A percentile compares a stretch with the other conserved stretches of the same genome.
phyloP scores from a whole-genome alignment of 1,140 invertebrate genomes.

The Tetraneura akinire region DNA sequence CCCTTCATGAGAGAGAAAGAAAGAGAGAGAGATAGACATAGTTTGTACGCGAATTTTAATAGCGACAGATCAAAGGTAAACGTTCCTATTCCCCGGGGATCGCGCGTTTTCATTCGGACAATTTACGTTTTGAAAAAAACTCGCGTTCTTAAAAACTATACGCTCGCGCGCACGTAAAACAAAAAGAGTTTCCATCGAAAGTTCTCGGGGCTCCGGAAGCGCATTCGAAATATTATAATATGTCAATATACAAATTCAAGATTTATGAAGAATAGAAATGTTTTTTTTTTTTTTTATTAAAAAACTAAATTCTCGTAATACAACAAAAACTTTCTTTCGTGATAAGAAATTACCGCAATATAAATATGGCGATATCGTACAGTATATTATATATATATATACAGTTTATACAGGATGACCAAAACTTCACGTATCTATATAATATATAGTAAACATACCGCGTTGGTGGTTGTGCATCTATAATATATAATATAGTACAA shows the following conservation, averaged over 20 bases:
- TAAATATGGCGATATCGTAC: not conserved
- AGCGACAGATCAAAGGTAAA: constrained; percentile 50
- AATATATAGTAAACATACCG: too few relatives aligned
- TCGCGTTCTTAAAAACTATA: constrained; percentile 27
- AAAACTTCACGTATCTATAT: too few relatives aligned
- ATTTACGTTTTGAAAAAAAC: constrained; percentile 29
- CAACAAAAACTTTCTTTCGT: not conserved
- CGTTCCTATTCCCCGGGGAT: constrained; percentile 27
- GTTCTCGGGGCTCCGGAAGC: not conserved
- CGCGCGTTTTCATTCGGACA: constrained; percentile 42
- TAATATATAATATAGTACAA: too few relatives aligned
- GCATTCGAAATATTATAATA: not conserved
- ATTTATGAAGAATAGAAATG: not conserved
- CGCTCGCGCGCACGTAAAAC: not conserved
- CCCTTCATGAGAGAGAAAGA: constrained; percentile 35
- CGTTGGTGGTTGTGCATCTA: too few relatives aligned
- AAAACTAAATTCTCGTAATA: not conserved
- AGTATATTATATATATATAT: too few relatives aligned
- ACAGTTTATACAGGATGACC: too few relatives aligned
- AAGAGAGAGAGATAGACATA: too few relatives aligned
- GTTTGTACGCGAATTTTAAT: constrained; percentile 40
- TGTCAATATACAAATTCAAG: constrained; percentile 14
- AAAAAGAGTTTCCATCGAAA: not conserved
- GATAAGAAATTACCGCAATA: not conserved
- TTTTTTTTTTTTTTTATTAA: constrained; percentile 34